Percentiles rank a stretch among this genome's conserved stretches.
phyloP scores from a whole-genome alignment of 2,888 invertebrate species.

The Scaptomyza tumidula region DNA sequence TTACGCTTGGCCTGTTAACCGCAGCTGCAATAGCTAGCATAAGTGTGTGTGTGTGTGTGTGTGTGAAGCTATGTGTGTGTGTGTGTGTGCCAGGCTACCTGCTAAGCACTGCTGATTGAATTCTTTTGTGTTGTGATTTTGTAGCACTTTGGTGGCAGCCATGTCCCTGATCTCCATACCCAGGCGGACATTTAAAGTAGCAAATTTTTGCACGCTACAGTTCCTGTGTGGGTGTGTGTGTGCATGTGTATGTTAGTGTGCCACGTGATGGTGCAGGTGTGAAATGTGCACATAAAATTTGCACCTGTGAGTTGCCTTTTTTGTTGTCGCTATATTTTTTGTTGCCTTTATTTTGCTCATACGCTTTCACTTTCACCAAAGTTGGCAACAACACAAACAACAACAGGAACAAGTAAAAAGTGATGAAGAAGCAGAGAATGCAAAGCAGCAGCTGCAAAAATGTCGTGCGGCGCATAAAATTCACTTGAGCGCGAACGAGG shows the following conservation, averaged over 20 bases:
- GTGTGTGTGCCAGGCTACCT: conserved; percentile 47
- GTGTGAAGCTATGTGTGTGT: conserved; percentile 21
- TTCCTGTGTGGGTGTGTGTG: conserved; percentile 5
- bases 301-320: conserved; percentile 55
- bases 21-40: conserved; percentile 62
- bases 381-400: conserved; percentile 33
- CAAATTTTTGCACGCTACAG: conserved; percentile 60
- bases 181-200: conserved; percentile 74
- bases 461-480: conserved; percentile 75
- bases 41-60: conserved; percentile 19
- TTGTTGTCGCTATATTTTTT: conserved; percentile 38
- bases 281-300: conserved; percentile 77
- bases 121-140: conserved; percentile 79
- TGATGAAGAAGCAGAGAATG: conserved; percentile 21
- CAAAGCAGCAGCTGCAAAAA: conserved; percentile 71
- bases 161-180: conserved; percentile 22
- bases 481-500: conserved; percentile 54
- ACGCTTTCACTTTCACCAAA: conserved; percentile 66
- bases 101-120: conserved; percentile 79
- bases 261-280: conserved; percentile 65
- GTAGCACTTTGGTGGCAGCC: conserved; percentile 70
- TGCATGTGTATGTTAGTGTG: conserved; percentile 13
- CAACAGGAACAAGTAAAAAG: conserved; percentile 18
- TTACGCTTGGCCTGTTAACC: conserved; percentile 79
- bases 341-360: conserved; percentile 9